Conservation (phyloP, 2,888 invertebrate species). For the Embidobia sp. region DNA sequence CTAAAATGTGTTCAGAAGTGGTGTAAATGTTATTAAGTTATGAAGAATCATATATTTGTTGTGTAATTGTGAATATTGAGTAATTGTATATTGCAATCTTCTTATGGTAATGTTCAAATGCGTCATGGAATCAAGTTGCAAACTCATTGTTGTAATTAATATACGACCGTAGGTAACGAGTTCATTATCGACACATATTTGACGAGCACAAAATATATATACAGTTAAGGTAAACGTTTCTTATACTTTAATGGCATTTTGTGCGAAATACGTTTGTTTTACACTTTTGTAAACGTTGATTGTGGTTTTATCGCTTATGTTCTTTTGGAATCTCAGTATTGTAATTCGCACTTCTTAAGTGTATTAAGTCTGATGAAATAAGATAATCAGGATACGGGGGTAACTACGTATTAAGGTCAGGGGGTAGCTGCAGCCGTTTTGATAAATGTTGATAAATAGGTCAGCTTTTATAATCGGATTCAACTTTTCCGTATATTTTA, state of each 20-base stretch:
- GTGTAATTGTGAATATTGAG: constrained; percentile 40
- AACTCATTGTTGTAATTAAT: constrained; percentile 32
- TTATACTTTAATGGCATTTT: constrained; percentile 27
- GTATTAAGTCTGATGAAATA: constrained; percentile 48
- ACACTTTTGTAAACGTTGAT: constrained; percentile 41
- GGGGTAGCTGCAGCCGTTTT: constrained; percentile 54
- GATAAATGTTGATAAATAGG: constrained; percentile 51
- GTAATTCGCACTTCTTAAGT: constrained; percentile 47
- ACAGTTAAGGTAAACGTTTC: constrained; percentile 19
- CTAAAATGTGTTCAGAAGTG: constrained; percentile 56
- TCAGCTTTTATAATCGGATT: no score
- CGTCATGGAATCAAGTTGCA: constrained; percentile 16
- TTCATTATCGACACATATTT: constrained; percentile 43
- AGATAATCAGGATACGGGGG: constrained; percentile 41
- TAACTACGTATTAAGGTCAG: constrained; percentile 39
- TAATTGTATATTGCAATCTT: constrained; percentile 37
- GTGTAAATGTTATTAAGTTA: constrained; percentile 47
- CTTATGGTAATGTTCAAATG: constrained; percentile 40
- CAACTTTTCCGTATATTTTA: no score
- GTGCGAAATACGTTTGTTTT: constrained; percentile 35
- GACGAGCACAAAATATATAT: constrained; percentile 37
- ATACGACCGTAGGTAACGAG: constrained; percentile 10
- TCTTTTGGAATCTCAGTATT: constrained; percentile 55
- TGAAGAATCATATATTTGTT: constrained; percentile 45
- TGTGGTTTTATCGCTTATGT: constrained; percentile 22